These are phyloP conservation scores for Miltochrista miniata DNA, from an alignment of 2,888 invertebrate genomes.

Conservation along the genomic window DNA sequence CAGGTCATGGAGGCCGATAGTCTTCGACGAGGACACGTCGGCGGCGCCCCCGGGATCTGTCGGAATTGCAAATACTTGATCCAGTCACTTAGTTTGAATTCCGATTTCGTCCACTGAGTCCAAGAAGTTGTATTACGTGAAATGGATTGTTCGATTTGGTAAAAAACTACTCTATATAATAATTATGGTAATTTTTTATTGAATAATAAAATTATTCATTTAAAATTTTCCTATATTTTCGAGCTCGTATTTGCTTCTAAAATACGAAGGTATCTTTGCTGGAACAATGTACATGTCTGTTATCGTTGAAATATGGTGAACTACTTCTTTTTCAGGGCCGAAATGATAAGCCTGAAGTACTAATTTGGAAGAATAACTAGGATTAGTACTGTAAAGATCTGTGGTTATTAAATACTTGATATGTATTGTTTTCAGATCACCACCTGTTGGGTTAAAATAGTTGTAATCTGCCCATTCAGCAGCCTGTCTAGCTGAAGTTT, in stretches of 20 bases:
- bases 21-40: too few relatives aligned
- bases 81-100: too few relatives aligned
- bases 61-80: too few relatives aligned
- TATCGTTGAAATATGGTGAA: slow-evolving; percentile 35
- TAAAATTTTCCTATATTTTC: slow-evolving; percentile 54
- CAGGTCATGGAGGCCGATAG: too few relatives aligned
- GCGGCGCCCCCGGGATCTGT: too few relatives aligned
- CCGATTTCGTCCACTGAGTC: too few relatives aligned
- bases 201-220: neutral
- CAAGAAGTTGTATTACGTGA: too few relatives aligned
- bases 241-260: slow-evolving; percentile 48
- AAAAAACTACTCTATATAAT: too few relatives aligned
- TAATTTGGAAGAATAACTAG: slow-evolving; percentile 61
- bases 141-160: too few relatives aligned
- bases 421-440: slow-evolving; percentile 48
- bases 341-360: slow-evolving; percentile 59
- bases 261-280: slow-evolving; percentile 50
- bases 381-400: slow-evolving; percentile 46
- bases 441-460: slow-evolving; percentile 51
- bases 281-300: slow-evolving; percentile 45
- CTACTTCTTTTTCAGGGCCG: slow-evolving; percentile 49
- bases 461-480: slow-evolving; percentile 56
- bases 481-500: slow-evolving; percentile 40
- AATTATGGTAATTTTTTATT: too few relatives aligned
- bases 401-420: slow-evolving; percentile 49